Evolutionary conservation across 2,888 invertebrate species (phyloP).

Genomic region (Serrognathus titanus): DNA sequence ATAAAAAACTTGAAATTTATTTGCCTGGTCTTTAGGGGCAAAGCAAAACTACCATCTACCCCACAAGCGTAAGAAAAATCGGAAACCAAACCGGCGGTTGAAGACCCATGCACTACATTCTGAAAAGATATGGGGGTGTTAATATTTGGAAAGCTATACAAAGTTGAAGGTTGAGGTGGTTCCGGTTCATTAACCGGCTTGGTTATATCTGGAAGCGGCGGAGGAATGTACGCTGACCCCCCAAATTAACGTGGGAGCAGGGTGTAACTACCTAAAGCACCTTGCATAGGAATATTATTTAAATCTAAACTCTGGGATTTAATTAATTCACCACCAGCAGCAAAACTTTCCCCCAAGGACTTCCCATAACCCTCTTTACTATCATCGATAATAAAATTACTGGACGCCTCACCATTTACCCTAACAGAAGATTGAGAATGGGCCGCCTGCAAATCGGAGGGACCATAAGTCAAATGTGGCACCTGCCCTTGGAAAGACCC

Average conservation of each 20-base stretch:
- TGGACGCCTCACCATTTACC: constrained; percentile 29
- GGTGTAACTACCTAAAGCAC: constrained; percentile 64
- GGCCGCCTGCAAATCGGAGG: constrained; percentile 45
- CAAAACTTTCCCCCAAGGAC: constrained; percentile 42
- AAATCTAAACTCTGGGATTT: constrained; percentile 45
- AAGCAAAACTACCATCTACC: constrained; percentile 53
- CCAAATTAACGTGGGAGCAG: constrained; percentile 52
- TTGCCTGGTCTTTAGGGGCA: constrained; percentile 36
- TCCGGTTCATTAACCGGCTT: constrained; percentile 45
- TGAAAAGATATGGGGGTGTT: constrained; percentile 53
- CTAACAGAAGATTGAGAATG: constrained; percentile 32
- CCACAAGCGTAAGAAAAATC: constrained; percentile 47
- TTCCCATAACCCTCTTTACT: constrained; percentile 35
- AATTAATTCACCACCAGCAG: constrained; percentile 41
- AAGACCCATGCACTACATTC: constrained; percentile 35
- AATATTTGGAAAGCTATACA: constrained; percentile 54
- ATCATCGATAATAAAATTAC: constrained; percentile 24
- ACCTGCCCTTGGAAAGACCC: constrained; percentile 41
- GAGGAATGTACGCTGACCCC: constrained; percentile 59
- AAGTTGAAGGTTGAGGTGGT: constrained; percentile 52
- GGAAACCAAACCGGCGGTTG: constrained; percentile 28
- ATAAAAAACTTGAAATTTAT: neutral
- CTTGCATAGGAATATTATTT: constrained; percentile 54
- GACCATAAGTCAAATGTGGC: constrained; percentile 35
- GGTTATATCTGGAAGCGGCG: constrained; percentile 56